Conservation (phyloP, 2,797 vertebrate species). For the Lutjanus campechanus region DNA sequence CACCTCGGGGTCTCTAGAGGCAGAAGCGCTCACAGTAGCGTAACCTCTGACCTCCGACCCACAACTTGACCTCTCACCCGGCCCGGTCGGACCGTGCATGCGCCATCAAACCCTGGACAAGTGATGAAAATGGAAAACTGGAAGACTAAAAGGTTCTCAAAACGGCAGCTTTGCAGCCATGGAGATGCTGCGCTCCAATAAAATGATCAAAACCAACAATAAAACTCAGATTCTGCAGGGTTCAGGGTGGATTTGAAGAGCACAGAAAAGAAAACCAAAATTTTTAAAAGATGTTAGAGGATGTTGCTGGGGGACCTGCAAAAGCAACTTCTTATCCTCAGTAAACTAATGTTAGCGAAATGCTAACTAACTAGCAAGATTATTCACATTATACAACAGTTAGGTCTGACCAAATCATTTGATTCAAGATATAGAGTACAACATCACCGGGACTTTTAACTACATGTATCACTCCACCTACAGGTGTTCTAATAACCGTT, state of each 20-base stretch:
- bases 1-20: slow-evolving; percentile 26
- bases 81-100: slow-evolving; percentile 11
- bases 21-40: slow-evolving; percentile 58
- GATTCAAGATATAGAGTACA: no score
- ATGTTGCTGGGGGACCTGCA: no score
- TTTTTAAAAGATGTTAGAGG: no score
- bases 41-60: slow-evolving; percentile 59
- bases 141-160: slow-evolving; percentile 24
- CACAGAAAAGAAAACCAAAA: no score
- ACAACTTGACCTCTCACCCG: slow-evolving; percentile 46
- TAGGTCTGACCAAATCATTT: no score
- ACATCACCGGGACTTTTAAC: no score
- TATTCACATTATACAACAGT: no score
- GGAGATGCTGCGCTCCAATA: slow-evolving; percentile 8
- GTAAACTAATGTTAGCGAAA: no score
- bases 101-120: slow-evolving; percentile 31
- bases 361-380: no score
- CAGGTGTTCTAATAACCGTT: no score
- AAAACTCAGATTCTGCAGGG: slow-evolving; percentile 20
- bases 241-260: slow-evolving; percentile 30
- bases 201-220: slow-evolving; percentile 31
- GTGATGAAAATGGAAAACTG: slow-evolving; percentile 33
- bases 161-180: slow-evolving; percentile 21
- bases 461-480: no score
- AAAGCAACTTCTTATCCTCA: no score